phyloP scores from a whole-genome alignment of 2,113 vertebrate species.

The Emydocephalus ijimae region DNA sequence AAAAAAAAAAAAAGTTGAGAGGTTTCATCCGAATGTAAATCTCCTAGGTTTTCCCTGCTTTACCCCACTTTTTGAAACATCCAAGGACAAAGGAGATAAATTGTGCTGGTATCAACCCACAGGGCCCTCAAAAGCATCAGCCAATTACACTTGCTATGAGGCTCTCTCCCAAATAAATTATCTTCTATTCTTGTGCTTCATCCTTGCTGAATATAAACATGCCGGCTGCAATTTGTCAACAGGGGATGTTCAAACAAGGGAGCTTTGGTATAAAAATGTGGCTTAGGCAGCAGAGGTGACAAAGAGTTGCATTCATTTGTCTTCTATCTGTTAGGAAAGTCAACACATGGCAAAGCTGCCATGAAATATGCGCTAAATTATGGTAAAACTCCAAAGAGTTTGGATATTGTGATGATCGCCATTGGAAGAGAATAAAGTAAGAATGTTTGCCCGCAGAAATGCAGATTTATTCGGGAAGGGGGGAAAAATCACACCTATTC shows the following conservation, averaged over 20 bases:
- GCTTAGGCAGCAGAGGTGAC: slow-evolving; percentile 58
- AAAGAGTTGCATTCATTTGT: slow-evolving; percentile 58
- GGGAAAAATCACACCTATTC: neutral
- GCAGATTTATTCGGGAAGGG: neutral
- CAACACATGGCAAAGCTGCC: slow-evolving; percentile 61
- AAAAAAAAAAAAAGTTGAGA: neutral
- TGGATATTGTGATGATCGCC: slow-evolving; percentile 8
- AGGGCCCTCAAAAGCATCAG: slow-evolving; percentile 57
- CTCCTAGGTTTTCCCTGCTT: neutral
- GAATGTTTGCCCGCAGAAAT: neutral
- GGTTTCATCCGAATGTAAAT: neutral
- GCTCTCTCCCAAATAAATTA: slow-evolving; percentile 49
- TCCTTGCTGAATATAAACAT: slow-evolving; percentile 26
- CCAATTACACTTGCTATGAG: slow-evolving; percentile 41
- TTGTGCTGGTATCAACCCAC: slow-evolving; percentile 39
- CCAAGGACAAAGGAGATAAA: slow-evolving; percentile 44
- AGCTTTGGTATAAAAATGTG: slow-evolving; percentile 56
- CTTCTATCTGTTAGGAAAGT: slow-evolving; percentile 51
- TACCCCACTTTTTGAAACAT: slow-evolving; percentile 8
- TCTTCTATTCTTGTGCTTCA: neutral
- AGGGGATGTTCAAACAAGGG: slow-evolving; percentile 38
- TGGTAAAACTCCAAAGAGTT: slow-evolving; percentile 37
- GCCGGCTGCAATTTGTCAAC: slow-evolving; percentile 60
- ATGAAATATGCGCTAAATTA: slow-evolving; percentile 50
- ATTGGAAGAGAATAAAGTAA: neutral